Evolutionary conservation across 2,113 vertebrate species (phyloP).

Genomic region (Ceratotherium simum): DNA sequence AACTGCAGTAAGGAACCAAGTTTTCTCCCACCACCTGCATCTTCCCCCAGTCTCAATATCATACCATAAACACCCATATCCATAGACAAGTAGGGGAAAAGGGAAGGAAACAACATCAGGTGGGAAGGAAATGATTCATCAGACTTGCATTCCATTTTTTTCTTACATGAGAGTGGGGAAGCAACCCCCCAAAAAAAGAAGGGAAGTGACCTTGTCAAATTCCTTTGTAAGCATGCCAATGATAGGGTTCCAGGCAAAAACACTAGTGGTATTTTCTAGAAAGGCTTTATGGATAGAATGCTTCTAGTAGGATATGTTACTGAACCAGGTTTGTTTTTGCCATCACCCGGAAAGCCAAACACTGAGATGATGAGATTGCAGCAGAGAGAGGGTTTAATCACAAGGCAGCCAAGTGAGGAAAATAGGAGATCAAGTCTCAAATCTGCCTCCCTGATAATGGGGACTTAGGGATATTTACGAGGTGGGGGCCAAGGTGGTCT

Average conservation of each 20-base stretch:
- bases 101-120: background rate
- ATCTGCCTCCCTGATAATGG: too few relatives aligned
- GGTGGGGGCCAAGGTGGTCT: too few relatives aligned
- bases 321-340: too few relatives aligned
- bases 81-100: background rate
- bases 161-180: too few relatives aligned
- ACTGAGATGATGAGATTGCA: too few relatives aligned
- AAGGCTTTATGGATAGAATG: background rate
- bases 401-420: too few relatives aligned
- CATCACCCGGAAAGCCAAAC: too few relatives aligned
- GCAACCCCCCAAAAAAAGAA: background rate
- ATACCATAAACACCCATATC: background rate
- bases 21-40: background rate
- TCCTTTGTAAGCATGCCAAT: background rate
- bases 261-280: background rate
- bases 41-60: background rate
- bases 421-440: too few relatives aligned
- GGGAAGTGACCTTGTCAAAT: background rate
- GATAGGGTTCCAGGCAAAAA: background rate
- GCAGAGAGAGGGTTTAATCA: too few relatives aligned
- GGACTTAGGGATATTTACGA: too few relatives aligned
- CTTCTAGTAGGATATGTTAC: background rate
- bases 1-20: background rate
- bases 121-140: background rate
- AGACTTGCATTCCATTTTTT: background rate